Percentiles rank a stretch among this genome's conserved stretches.
Conservation (phyloP, 2,113 vertebrate genomes). For the Erythrolamprus reginae region DNA sequence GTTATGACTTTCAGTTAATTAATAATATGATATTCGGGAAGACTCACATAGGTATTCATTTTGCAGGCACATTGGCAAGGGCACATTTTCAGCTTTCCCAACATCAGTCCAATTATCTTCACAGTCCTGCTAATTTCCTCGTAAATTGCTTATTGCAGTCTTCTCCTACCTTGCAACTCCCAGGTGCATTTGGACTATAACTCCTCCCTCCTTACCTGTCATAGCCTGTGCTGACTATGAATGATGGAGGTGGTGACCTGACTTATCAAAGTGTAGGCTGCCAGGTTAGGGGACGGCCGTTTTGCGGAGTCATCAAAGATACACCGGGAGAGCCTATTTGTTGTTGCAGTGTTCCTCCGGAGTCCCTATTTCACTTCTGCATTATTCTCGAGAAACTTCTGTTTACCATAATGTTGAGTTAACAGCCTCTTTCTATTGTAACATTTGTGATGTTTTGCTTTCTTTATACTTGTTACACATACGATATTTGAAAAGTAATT, state of each 20-base stretch:
- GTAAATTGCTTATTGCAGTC: background rate
- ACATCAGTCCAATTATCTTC: background rate
- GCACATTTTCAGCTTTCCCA: background rate
- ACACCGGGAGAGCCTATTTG: background rate
- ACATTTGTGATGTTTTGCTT: background rate
- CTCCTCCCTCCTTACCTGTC: background rate
- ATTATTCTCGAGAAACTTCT: background rate
- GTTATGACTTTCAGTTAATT: background rate
- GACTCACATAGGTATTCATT: background rate
- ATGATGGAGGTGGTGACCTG: background rate
- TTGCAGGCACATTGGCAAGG: background rate
- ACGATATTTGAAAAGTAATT: background rate
- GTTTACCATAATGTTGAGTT: background rate
- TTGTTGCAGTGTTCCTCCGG: background rate
- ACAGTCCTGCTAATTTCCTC: background rate
- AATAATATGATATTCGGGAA: background rate
- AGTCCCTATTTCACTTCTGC: background rate
- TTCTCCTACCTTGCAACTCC: background rate
- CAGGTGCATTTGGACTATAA: background rate
- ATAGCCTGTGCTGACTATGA: background rate
- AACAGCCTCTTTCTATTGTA: background rate
- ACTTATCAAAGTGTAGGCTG: background rate
- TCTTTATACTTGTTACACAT: background rate
- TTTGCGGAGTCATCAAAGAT: background rate
- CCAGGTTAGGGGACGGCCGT: background rate